Evolutionary conservation across 1,140 invertebrate species (phyloP), one percentile per base, ranked within the genome.

Genomic region (Episyrphus balteatus): DNA sequence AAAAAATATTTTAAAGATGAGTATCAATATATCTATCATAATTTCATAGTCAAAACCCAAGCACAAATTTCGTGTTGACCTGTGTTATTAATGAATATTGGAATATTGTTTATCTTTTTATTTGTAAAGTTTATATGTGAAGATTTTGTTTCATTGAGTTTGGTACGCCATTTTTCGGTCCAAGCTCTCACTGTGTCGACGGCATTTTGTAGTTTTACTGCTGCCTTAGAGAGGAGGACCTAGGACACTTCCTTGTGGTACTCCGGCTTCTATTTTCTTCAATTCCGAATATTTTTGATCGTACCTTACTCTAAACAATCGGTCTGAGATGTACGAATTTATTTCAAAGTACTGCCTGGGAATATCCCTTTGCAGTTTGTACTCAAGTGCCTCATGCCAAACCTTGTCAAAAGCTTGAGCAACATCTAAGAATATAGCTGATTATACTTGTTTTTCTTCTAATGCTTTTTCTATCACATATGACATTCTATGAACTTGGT

Each of bases 391-490:
- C 15, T 55, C 37, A 18, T 66, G 57, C 62, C 62, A 63, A 0
- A 64, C 54, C 42, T 52, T 56, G 42, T 62, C 56, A 21, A 59
- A 64, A 2, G 59, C 58, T 44, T 61, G 57, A 13, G 49, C 40
- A 9, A 63, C 53, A 32, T 61, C 59, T 10, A 63, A 41, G 40
- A 61, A 62, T 0, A 37, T 49, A 26, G 55, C 47, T 1, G 56
- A 55, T 44, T 57, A 63, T 33, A 55, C 53, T 48, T 52, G 47
- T 17, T 56, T 62, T 34, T 51, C 38, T 47, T 57, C 53, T 0
- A 62, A 38, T 11, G 36, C 12, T 45, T 54, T 33, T 7, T 45
- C 50, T 18, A 60, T 54, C 6, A n/a, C 32, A 2, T 53, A 37
- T 1, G 30, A 43, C 0, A 60, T 15, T 40, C 49, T 40, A 17